A percentile compares a stretch with the other conserved stretches of the same genome.
Evolutionary conservation across 2,113 vertebrate species (phyloP).

Genomic region (Mus pahari): DNA sequence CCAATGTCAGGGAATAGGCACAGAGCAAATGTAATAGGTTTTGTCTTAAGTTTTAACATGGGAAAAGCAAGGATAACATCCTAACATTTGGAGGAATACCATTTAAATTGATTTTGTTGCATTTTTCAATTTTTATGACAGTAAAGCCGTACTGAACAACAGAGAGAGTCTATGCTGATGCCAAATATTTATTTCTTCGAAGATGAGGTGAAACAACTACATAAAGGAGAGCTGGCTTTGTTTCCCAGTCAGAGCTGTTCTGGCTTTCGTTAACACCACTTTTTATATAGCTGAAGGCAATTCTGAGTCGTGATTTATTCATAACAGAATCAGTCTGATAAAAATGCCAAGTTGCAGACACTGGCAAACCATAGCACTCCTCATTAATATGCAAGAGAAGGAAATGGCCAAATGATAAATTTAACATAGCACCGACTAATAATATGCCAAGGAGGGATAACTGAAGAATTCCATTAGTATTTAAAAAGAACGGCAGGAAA

Average conservation of each 20-base stretch:
- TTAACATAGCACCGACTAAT: slow-evolving; percentile 57
- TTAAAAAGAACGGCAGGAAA: slow-evolving; percentile 62
- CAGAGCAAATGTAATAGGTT: background rate
- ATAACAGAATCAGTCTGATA: slow-evolving; percentile 62
- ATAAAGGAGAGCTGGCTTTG: slow-evolving; percentile 32
- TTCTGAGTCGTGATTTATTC: slow-evolving; percentile 51
- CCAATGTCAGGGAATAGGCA: background rate
- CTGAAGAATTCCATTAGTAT: slow-evolving; percentile 42
- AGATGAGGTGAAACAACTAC: background rate
- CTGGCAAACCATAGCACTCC: background rate
- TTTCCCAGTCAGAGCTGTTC: slow-evolving; percentile 25
- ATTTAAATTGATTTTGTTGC: slow-evolving; percentile 18
- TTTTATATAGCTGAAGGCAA: slow-evolving; percentile 59
- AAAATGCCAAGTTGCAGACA: slow-evolving; percentile 60
- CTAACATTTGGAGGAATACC: slow-evolving; percentile 3
- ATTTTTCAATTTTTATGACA: slow-evolving; percentile 21
- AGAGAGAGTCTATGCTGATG: background rate
- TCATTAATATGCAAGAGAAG: slow-evolving; percentile 44
- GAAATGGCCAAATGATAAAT: slow-evolving; percentile 55
- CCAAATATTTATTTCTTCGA: slow-evolving; percentile 50
- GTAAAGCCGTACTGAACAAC: background rate
- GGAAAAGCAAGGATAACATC: background rate
- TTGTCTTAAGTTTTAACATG: background rate
- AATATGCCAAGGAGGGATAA: slow-evolving; percentile 33
- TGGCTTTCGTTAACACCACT: slow-evolving; percentile 13